Percentiles rank a stretch among this genome's conserved stretches.
Conservation (phyloP, 64 coral and sea anemone species). For the Stichodactyla helianthus region DNA sequence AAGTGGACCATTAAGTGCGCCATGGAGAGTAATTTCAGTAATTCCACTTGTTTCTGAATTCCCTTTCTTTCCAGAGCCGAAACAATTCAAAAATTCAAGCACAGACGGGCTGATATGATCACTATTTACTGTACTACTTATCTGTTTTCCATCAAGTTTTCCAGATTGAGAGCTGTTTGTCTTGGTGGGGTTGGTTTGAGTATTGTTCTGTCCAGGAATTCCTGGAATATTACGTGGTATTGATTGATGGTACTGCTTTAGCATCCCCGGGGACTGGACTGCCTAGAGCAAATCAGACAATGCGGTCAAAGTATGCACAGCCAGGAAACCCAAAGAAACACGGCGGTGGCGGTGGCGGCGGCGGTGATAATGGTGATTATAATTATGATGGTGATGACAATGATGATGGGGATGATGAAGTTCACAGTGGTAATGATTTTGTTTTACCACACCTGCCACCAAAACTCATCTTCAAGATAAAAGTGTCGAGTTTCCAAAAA, state of each 20-base stretch:
- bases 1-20: background rate
- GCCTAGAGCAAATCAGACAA: conserved; percentile 26
- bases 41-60: background rate
- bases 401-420: too few species aligned
- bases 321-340: background rate
- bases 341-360: too few species aligned
- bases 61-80: background rate
- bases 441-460: too few species aligned
- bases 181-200: background rate
- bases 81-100: background rate
- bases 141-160: background rate
- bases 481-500: too few species aligned
- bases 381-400: background rate
- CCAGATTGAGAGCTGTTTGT: background rate
- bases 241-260: conserved; percentile 12
- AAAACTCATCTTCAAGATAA: too few species aligned
- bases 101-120: background rate
- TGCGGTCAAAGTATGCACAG: conserved; percentile 19
- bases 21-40: background rate
- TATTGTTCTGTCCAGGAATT: background rate
- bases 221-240: conserved; percentile 5
- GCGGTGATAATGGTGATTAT: too few species aligned
- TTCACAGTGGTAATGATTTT: background rate
- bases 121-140: background rate
- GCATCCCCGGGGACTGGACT: conserved; percentile 38